Conservation (phyloP, 2,797 vertebrate species). For the Cossypha dichroa region DNA sequence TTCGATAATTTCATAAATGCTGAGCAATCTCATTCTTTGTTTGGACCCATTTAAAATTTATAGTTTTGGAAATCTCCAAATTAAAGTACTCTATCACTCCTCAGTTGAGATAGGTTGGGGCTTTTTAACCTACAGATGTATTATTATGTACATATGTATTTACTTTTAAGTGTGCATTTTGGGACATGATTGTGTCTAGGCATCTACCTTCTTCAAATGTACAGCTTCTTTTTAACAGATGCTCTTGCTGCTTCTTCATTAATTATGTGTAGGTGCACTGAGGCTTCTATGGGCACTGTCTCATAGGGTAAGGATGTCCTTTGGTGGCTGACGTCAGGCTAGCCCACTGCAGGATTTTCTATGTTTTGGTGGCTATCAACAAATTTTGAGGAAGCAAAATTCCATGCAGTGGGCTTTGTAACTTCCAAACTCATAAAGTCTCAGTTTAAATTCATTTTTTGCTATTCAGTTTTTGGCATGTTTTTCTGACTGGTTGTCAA, state of each 20-base stretch:
- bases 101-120: not conserved
- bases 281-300: not conserved
- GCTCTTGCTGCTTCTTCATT: not conserved
- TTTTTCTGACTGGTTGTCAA: not conserved
- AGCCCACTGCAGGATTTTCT: not conserved
- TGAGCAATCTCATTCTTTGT: conserved; percentile 27
- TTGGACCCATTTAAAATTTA: not conserved
- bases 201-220: not conserved
- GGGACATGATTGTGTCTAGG: not conserved
- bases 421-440: not conserved
- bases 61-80: not conserved
- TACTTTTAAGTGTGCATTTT: not conserved
- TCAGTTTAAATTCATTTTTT: not conserved
- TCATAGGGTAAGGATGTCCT: not conserved
- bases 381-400: not conserved
- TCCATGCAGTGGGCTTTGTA: not conserved
- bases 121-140: not conserved
- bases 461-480: not conserved
- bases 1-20: conserved; percentile 33
- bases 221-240: not conserved
- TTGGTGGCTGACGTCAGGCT: not conserved
- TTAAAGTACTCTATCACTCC: not conserved
- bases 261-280: not conserved
- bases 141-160: not conserved
- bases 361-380: not conserved